Evolutionary conservation across 2,797 vertebrate species (phyloP).

Genomic region (Falco biarmicus): DNA sequence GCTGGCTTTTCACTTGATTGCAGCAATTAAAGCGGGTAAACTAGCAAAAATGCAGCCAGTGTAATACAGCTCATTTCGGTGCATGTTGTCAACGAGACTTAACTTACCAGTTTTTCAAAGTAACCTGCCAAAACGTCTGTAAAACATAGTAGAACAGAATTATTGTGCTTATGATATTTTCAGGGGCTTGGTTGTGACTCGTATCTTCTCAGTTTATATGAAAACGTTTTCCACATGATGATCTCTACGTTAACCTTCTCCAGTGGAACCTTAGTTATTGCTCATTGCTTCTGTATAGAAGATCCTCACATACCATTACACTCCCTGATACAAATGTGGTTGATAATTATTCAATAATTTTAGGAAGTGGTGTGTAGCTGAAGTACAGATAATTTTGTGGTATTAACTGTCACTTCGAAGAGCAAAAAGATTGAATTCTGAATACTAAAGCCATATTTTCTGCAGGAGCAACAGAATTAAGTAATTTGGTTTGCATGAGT

Average conservation of each 20-base stretch:
- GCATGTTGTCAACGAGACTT: not conserved
- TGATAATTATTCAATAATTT: slow-evolving; percentile 2
- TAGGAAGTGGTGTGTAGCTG: not conserved
- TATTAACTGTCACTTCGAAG: not conserved
- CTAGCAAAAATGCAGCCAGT: not conserved
- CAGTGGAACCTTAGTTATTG: not conserved
- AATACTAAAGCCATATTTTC: not conserved
- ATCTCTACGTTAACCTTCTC: not conserved
- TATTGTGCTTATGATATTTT: not conserved
- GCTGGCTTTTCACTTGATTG: not conserved
- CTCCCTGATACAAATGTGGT: not conserved
- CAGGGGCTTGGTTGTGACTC: not conserved
- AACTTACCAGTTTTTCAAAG: not conserved
- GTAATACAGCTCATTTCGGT: not conserved
- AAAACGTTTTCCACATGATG: not conserved
- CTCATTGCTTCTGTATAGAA: not conserved
- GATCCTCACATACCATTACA: not conserved
- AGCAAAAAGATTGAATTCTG: not conserved
- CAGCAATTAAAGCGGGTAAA: not conserved
- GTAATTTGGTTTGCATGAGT: slow-evolving; percentile 30
- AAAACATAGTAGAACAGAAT: not conserved
- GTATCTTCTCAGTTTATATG: not conserved
- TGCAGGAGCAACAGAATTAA: not conserved
- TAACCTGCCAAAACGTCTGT: not conserved
- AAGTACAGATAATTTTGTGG: not conserved